phyloP scores from a whole-genome alignment of 2,888 invertebrate genomes.

The Phortica magna region DNA sequence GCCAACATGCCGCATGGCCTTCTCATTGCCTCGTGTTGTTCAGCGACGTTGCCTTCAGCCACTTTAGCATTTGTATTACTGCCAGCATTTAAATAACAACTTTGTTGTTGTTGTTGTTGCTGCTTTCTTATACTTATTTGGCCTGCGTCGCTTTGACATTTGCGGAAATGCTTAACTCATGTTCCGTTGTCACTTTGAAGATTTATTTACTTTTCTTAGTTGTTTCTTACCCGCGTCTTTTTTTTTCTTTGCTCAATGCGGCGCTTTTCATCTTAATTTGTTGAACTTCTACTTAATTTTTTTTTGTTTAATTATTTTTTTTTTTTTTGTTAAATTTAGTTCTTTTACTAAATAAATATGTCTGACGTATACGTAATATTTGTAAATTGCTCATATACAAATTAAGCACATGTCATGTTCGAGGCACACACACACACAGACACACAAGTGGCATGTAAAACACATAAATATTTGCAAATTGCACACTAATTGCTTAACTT shows the following conservation, averaged over 20 bases:
- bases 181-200: constrained; percentile 44
- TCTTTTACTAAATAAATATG: not conserved
- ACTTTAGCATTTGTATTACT: no score
- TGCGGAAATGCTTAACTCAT: constrained; percentile 69
- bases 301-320: not conserved
- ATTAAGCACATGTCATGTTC: no score
- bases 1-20: no score
- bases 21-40: no score
- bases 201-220: no score
- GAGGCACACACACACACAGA: no score
- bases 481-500: not conserved
- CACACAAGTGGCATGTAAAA: no score
- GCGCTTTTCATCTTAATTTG: constrained; percentile 32
- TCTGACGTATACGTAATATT: constrained; percentile 34
- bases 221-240: constrained; percentile 69
- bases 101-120: not conserved
- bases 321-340: not conserved
- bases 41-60: no score
- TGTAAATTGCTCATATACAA: constrained; percentile 36
- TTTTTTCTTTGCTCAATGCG: constrained; percentile 65
- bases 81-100: no score
- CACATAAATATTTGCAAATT: no score
- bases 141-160: constrained; percentile 31
- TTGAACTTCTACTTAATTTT: constrained; percentile 4
- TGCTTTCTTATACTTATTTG: no score